Evolutionary conservation across 2,797 vertebrate genomes (phyloP), one percentile per base, ranked within the genome.

Genomic region (Esox masquinongy): DNA sequence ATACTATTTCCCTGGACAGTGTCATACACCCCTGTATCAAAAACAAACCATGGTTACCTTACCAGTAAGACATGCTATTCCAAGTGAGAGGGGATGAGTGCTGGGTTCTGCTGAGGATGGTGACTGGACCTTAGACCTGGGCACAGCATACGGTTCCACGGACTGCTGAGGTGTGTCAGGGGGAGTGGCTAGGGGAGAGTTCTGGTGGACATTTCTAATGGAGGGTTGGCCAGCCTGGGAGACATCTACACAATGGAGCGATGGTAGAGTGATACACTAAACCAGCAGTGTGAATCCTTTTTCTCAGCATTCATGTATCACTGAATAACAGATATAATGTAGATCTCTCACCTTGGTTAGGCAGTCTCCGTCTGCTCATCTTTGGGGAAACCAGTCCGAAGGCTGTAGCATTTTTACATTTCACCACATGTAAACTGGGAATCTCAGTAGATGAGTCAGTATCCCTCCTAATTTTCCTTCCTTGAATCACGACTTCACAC

Each of bases 41-140:
- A 47, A 11, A 19, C 51, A 66, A 17, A 66, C 0, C 29, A 34
- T 29, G 9, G 16, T 53, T 43, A 34, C 29, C 43, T 22, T 90
- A 97, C 98, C 97, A 94, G 97, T 96, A 74, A 98, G 92, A 84
- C 93, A 95, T 26, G 93, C 86, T 12, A 96, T 85, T 88, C 95
- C 92, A 0, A 94, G 94, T 85, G 84, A 89, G 49, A 98, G 79
- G 15, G 97, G 91, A 83, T 93, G 89, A 49, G 83, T 83, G 74
- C 82, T 77, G 63, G 95, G 92, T 80, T 93, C 91, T 15, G 86
- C 87, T 24, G 77, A 79, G 26, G 85, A 84, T 73, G 89, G 68
- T 9, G 87, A 86, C 9, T 91, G 87, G 74, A 88, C 82, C 83
- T 87, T 84, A 1, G 87, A 88, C 77, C 85, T 82, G 73, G 87